These are phyloP conservation scores for Montipora cactus DNA, from an alignment of 64 coral and sea anemone species.

Conservation along the genomic window DNA sequence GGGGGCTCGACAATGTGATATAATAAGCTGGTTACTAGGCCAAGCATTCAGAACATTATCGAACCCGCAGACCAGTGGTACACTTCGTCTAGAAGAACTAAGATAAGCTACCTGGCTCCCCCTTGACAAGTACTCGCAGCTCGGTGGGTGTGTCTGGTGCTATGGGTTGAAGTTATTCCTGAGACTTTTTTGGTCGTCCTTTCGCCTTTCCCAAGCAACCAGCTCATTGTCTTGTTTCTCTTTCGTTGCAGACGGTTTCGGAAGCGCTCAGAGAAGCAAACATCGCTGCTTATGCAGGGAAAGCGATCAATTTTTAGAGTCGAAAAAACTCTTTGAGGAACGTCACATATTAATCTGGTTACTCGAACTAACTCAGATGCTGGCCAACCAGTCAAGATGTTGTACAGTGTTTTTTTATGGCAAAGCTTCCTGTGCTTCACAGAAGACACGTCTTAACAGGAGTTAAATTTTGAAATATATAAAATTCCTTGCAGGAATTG, in stretches of 20 bases:
- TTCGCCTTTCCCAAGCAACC: too few relatives aligned
- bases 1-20: too few relatives aligned
- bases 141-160: too few relatives aligned
- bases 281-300: slow-evolving; percentile 93
- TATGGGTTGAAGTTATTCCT: too few relatives aligned
- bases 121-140: too few relatives aligned
- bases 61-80: too few relatives aligned
- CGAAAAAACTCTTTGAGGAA: neutral
- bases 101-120: too few relatives aligned
- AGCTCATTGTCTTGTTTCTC: neutral
- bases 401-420: slow-evolving; percentile 46
- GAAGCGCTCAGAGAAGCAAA: slow-evolving; percentile 97
- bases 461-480: neutral
- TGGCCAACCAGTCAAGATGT: neutral
- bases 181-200: too few relatives aligned
- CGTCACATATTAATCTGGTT: neutral
- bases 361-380: neutral
- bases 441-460: neutral
- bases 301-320: slow-evolving; percentile 94
- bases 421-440: neutral
- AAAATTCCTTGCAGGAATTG: neutral
- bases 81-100: too few relatives aligned
- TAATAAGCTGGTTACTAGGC: too few relatives aligned
- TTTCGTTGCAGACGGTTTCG: slow-evolving; percentile 91
- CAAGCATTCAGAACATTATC: too few relatives aligned